Conservation (phyloP, 2,113 vertebrate species). For the Sylvilagus bachmani region DNA sequence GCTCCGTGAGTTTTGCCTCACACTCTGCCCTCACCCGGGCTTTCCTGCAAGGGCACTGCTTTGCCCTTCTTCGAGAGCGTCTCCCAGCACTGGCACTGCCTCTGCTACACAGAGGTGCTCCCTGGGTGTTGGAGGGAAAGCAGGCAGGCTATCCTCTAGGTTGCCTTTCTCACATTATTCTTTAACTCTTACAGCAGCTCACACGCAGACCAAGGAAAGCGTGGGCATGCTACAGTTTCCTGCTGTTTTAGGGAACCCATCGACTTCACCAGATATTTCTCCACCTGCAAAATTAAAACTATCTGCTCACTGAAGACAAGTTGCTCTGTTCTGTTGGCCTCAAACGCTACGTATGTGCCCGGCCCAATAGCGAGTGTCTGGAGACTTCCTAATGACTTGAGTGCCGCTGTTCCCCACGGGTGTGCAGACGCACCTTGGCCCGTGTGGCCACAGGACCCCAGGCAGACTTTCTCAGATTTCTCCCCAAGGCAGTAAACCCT, state of each 20-base stretch:
- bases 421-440: too few relatives aligned
- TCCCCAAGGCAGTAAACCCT: too few relatives aligned
- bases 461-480: fast-evolving
- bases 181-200: neutral
- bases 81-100: neutral
- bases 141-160: neutral
- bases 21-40: neutral
- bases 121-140: neutral
- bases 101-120: neutral
- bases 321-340: neutral
- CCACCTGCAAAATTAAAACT: too few relatives aligned
- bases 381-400: neutral
- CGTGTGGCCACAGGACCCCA: fast-evolving
- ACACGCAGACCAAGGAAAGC: neutral
- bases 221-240: fast-evolving
- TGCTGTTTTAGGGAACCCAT: neutral
- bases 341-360: fast-evolving
- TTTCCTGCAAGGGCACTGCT: neutral
- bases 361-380: fast-evolving
- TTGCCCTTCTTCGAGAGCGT: too few relatives aligned
- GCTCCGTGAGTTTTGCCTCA: fast-evolving
- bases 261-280: neutral
- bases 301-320: neutral
- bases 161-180: neutral
- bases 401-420: fast-evolving